Conservation (phyloP, 2,113 vertebrate species). For the Tragelaphus scriptus region DNA sequence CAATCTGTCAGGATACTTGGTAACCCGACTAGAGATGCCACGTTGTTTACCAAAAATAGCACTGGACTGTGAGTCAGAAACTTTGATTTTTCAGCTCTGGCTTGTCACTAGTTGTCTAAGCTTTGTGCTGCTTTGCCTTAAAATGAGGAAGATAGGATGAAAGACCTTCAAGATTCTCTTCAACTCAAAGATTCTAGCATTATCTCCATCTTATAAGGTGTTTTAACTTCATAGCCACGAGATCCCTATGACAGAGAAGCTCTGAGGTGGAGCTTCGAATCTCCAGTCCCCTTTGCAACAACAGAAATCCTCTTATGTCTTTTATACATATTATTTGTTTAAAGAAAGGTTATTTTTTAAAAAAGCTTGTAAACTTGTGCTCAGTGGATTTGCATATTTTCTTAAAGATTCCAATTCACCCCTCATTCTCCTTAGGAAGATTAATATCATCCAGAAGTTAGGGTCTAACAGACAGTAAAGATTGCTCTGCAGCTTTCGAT, state of each 20-base stretch:
- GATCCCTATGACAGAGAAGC: neutral
- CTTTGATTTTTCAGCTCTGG: neutral
- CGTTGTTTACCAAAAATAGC: slow-evolving; percentile 22
- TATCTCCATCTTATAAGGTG: neutral
- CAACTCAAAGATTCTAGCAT: neutral
- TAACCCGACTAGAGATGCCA: neutral
- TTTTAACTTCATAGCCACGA: neutral
- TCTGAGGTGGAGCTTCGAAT: neutral
- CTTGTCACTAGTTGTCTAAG: neutral
- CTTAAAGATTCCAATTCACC: slow-evolving; percentile 1
- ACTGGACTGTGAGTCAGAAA: neutral
- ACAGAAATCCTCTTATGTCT: neutral
- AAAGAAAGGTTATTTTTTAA: neutral
- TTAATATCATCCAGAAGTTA: slow-evolving; percentile 39
- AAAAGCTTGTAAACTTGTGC: neutral
- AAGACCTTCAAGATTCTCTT: neutral
- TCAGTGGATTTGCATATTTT: slow-evolving; percentile 17
- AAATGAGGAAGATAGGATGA: neutral
- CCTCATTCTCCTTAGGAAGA: slow-evolving; percentile 15
- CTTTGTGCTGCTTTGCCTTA: neutral
- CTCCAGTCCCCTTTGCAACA: neutral
- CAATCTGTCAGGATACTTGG: neutral
- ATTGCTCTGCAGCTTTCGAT: neutral
- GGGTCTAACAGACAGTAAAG: slow-evolving; percentile 9
- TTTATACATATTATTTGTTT: neutral